These are phyloP conservation scores for Ennomos fuscantarius DNA, from an alignment of 2,888 invertebrate genomes.

Conservation along the genomic window DNA sequence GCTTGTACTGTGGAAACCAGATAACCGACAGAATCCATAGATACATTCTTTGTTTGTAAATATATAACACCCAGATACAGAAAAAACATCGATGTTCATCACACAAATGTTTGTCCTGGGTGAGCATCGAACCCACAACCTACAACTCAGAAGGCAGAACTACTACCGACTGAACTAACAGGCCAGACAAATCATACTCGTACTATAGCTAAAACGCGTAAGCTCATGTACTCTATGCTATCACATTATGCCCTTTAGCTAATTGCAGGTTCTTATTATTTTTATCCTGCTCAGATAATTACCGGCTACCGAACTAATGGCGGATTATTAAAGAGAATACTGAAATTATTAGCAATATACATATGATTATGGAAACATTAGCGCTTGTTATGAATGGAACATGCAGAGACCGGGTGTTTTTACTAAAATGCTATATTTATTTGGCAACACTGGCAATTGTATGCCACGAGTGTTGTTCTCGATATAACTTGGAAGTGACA, in stretches of 20 bases:
- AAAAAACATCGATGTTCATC: too few species aligned
- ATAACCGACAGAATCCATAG: too few species aligned
- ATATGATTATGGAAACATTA: slow-evolving; percentile 55
- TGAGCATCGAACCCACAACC: too few species aligned
- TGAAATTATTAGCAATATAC: slow-evolving; percentile 62
- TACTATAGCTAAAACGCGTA: background rate
- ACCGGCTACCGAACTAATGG: slow-evolving; percentile 46
- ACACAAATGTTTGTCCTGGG: too few species aligned
- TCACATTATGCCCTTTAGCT: slow-evolving; percentile 10
- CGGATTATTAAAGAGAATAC: slow-evolving; percentile 50
- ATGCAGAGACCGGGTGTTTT: slow-evolving; percentile 22
- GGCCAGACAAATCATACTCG: too few species aligned
- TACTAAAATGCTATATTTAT: slow-evolving; percentile 23
- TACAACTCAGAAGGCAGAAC: too few species aligned
- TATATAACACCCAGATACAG: too few species aligned
- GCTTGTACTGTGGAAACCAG: too few species aligned
- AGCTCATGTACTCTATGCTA: slow-evolving; percentile 1
- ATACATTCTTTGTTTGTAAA: too few species aligned
- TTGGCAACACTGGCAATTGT: slow-evolving; percentile 1
- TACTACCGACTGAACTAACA: too few species aligned
- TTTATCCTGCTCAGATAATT: slow-evolving; percentile 44
- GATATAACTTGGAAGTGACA: background rate
- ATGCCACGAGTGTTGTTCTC: background rate
- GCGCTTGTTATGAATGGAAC: slow-evolving; percentile 40
- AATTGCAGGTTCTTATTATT: slow-evolving; percentile 32